phyloP scores from a whole-genome alignment of 2,888 invertebrate species.

The Drosophila setosimentum region DNA sequence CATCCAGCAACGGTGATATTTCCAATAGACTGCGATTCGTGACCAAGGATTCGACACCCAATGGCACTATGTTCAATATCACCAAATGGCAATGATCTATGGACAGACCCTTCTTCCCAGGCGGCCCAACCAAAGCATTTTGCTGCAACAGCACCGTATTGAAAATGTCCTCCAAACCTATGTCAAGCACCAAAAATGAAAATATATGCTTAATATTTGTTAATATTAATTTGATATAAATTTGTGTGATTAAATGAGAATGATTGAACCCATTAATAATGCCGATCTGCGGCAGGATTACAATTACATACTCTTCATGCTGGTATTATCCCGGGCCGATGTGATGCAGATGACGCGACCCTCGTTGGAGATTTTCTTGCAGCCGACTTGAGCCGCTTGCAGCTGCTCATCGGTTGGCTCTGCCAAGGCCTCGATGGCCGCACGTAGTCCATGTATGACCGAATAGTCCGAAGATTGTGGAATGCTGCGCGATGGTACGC shows the following conservation, averaged over 20 bases:
- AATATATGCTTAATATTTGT: background rate
- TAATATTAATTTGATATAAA: background rate
- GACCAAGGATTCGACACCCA: constrained; percentile 91
- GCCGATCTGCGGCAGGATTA: background rate
- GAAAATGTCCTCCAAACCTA: constrained; percentile 92
- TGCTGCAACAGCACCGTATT: constrained; percentile 92
- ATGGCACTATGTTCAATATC: constrained; percentile 94
- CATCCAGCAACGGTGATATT: constrained; percentile 90
- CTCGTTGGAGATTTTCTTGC: constrained; percentile 82
- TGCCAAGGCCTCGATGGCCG: constrained; percentile 93
- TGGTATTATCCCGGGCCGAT: constrained; percentile 93
- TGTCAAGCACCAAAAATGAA: background rate
- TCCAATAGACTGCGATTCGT: constrained; percentile 90
- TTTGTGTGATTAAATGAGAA: background rate
- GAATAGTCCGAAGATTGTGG: constrained; percentile 87
- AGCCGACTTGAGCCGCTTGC: constrained; percentile 80
- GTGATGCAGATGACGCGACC: constrained; percentile 97
- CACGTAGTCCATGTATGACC: constrained; percentile 93
- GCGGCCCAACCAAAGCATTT: constrained; percentile 89
- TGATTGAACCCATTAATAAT: background rate
- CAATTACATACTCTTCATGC: constrained; percentile 88
- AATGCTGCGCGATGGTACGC: constrained; percentile 89
- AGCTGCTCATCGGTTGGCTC: constrained; percentile 92
- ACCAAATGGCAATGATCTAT: constrained; percentile 96
- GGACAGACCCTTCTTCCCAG: constrained; percentile 88